Percentiles rank a stretch among this genome's conserved stretches.
Conservation (phyloP, 2,113 vertebrate genomes). For the Sylvia atricapilla region DNA sequence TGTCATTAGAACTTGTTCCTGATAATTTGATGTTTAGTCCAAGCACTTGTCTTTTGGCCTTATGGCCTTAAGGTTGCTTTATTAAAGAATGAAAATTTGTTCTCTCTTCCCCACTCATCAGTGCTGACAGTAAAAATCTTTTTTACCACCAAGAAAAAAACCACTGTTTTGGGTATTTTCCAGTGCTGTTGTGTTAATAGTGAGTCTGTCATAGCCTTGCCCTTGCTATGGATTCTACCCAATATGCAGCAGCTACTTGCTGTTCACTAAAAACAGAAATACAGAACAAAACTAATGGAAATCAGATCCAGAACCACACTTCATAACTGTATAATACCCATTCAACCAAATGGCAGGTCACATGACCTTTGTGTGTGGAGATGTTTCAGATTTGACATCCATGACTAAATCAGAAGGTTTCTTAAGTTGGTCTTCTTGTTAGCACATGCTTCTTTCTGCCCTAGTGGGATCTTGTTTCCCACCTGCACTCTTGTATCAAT, state of each 20-base stretch:
- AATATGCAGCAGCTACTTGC: neutral
- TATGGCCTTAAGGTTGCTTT: neutral
- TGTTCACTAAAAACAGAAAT: neutral
- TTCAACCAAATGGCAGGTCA: neutral
- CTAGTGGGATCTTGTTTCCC: neutral
- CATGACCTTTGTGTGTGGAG: neutral
- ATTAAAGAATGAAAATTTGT: neutral
- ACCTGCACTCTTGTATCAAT: neutral
- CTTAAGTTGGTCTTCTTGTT: neutral
- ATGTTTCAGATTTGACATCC: neutral
- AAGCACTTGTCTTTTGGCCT: neutral
- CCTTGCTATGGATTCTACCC: neutral
- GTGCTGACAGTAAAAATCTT: neutral
- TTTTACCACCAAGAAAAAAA: neutral
- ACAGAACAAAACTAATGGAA: neutral
- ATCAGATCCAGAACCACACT: neutral
- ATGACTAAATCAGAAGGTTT: neutral
- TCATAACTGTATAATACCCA: neutral
- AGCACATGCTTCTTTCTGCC: neutral
- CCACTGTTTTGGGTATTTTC: neutral
- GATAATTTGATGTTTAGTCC: neutral
- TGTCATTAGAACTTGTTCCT: neutral
- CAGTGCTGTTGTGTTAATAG: neutral
- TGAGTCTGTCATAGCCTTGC: neutral
- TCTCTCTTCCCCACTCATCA: neutral